Base-by-base conservation (phyloP, 2,888 invertebrate species). In the Andrena hattorfiana region DNA sequence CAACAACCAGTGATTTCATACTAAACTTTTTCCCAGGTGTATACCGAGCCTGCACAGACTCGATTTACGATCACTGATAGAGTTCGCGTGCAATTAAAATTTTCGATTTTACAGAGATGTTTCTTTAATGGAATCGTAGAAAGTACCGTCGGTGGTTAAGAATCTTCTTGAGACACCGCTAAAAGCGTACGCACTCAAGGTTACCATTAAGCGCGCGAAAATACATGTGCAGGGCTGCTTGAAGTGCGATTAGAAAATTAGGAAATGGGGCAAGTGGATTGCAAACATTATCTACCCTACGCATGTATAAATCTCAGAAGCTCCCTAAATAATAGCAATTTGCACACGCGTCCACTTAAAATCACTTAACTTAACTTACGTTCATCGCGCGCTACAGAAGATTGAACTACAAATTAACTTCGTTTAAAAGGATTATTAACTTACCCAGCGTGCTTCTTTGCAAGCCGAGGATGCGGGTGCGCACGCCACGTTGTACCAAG, bases 211-310 rank as follows among this genome's bases (percentile, higher is more conserved):
- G 20, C 16, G 16, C 26, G 16, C 26, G 13, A 16, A 28, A 28
- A 16, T 6, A 28, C 28, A 0, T 59, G 28, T 20, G 28, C 30
- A 30, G 2, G 2, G 16, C 28, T 20, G 30, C 23, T 30, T 30
- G n/a, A 13, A 32, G 16, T 3, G n/a, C 16, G 30, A 60, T 60
- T 60, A 60, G 60, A 60, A 60, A 60, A 26, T 60, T 60, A n/a
- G 60, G 32, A 30, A 60, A 23, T 3, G 30, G 30, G 30, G 30
- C 13, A 30, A 60, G 30, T n/a, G 30, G 60, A 30, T 30, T 6
- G 30, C n/a, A 30, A 32, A 8, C 30, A 20, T 13, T n/a, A 1
- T n/a, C 42, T 16, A 16, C 16, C 5, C 42, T 30, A 30, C 28
- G 0, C 6, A 7, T 30, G 30, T 60, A n/a, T 60, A 16, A 30